phyloP scores from a whole-genome alignment of 2,888 invertebrate species.

The Polymixis flavicincta region DNA sequence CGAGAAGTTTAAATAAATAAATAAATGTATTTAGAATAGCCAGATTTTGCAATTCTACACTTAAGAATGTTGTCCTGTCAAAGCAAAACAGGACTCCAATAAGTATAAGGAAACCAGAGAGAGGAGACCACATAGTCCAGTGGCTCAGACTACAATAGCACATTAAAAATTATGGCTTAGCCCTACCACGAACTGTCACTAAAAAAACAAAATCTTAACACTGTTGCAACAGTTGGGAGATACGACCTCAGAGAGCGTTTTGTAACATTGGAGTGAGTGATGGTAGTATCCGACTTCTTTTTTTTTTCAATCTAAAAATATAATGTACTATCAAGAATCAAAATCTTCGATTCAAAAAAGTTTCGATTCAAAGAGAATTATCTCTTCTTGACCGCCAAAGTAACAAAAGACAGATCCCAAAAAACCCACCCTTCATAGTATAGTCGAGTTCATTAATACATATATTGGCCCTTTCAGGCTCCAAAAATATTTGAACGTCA shows the following conservation, averaged over 20 bases:
- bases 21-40: neutral
- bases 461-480: too few relatives aligned
- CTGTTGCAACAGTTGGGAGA: slow-evolving; percentile 9
- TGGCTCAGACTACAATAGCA: slow-evolving; percentile 54
- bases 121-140: slow-evolving; percentile 42
- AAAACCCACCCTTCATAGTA: neutral
- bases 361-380: neutral
- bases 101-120: slow-evolving; percentile 44
- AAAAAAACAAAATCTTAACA: slow-evolving; percentile 20
- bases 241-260: slow-evolving; percentile 5
- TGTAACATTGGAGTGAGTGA: neutral
- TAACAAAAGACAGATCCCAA: neutral
- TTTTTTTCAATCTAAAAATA: neutral
- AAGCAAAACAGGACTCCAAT: slow-evolving; percentile 23
- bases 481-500: too few relatives aligned
- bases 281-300: neutral
- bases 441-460: too few relatives aligned
- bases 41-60: slow-evolving; percentile 11
- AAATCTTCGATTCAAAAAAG: neutral
- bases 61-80: slow-evolving; percentile 22
- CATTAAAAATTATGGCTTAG: slow-evolving; percentile 48
- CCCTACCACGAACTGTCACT: slow-evolving; percentile 36
- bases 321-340: neutral
- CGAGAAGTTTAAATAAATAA: too few relatives aligned
- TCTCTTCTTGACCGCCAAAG: neutral